Conservation (phyloP, 35 echinoderm and acorn worm genomes). For the Stichopus chloronotus region DNA sequence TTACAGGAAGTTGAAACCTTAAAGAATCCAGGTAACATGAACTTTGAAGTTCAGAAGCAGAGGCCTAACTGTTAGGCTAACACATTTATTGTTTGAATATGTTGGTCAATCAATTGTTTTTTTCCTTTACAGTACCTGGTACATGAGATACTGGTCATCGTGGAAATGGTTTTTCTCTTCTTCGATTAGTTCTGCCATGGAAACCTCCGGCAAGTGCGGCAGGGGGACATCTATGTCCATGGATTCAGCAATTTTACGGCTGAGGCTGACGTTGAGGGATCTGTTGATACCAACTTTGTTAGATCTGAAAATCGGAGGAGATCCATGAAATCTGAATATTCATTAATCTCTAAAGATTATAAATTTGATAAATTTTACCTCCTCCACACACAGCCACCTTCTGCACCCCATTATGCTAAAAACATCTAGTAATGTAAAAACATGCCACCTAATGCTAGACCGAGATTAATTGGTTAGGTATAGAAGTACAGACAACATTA, state of each 20-base stretch:
- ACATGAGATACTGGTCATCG: constrained; percentile 56
- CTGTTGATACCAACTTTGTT: background rate
- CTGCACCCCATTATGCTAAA: too few relatives aligned
- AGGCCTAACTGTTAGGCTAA: too few relatives aligned
- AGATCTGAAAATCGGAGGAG: background rate
- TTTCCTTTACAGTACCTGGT: constrained; percentile 19
- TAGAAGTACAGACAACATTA: too few relatives aligned
- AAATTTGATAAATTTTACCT: background rate
- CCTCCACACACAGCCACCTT: too few relatives aligned
- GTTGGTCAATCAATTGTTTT: too few relatives aligned
- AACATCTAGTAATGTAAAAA: too few relatives aligned
- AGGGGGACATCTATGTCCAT: constrained; percentile 3
- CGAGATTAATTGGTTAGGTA: too few relatives aligned
- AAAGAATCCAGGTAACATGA: too few relatives aligned
- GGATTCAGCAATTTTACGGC: constrained; percentile 5
- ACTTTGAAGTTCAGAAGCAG: too few relatives aligned
- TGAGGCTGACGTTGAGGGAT: constrained; percentile 1
- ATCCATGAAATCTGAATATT: background rate
- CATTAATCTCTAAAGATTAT: background rate
- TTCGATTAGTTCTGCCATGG: background rate
- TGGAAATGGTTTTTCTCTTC: constrained; percentile 46
- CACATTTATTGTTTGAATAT: too few relatives aligned
- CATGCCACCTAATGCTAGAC: too few relatives aligned
- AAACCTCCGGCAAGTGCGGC: constrained; percentile 11
- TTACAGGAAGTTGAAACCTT: too few relatives aligned